Conservation (phyloP, 35 echinoderm and acorn worm species). For the Holothuria glaberrima region DNA sequence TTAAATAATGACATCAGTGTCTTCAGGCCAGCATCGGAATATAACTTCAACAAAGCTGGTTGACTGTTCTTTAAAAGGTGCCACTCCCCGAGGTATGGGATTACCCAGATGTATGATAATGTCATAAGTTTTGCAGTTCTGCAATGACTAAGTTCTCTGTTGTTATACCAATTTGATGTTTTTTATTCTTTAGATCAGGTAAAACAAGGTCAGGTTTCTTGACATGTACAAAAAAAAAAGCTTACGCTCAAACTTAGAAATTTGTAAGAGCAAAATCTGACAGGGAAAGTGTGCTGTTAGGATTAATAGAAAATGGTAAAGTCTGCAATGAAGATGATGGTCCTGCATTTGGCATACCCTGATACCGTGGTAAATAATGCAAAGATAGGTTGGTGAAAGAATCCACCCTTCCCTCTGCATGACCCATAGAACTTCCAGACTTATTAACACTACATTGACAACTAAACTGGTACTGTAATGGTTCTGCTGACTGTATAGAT, state of each 20-base stretch:
- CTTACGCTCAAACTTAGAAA: too few species aligned
- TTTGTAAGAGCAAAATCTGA: too few species aligned
- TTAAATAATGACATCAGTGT: conserved; percentile 28
- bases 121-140: background rate
- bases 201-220: too few species aligned
- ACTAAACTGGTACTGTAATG: conserved; percentile 8
- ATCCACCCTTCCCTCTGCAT: background rate
- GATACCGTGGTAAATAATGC: background rate
- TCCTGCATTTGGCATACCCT: background rate
- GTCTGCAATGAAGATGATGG: background rate
- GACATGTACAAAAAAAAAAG: too few species aligned
- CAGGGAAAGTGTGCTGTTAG: too few species aligned
- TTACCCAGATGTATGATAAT: conserved; percentile 29
- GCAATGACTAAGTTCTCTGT: too few species aligned
- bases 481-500: conserved; percentile 25
- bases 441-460: background rate
- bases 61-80: conserved; percentile 64
- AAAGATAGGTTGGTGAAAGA: background rate
- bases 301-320: too few species aligned
- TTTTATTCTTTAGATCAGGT: too few species aligned
- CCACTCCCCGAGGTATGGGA: conserved; percentile 68
- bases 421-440: too few species aligned
- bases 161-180: too few species aligned
- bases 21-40: conserved; percentile 43
- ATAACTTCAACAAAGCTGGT: conserved; percentile 57